Conservation (phyloP, 2,888 invertebrate genomes). For the Darwinula stevensoni region DNA sequence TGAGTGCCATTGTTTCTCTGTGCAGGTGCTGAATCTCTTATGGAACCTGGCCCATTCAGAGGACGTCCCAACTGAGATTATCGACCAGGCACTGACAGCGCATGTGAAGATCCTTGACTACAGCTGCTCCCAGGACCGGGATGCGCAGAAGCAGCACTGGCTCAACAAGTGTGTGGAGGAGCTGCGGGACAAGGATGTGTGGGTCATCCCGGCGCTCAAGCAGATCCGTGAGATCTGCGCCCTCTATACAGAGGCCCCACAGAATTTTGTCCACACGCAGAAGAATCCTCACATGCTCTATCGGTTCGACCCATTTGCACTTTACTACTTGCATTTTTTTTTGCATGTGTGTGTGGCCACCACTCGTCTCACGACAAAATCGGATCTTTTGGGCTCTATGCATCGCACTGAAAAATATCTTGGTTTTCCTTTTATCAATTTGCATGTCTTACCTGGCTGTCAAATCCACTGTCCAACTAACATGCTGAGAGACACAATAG, state of each 20-base stretch:
- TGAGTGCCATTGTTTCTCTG: too few species aligned
- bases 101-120: constrained; percentile 93
- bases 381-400: too few species aligned
- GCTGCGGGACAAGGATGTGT: constrained; percentile 37
- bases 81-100: constrained; percentile 80
- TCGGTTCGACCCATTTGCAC: background rate
- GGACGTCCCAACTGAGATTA: constrained; percentile 83
- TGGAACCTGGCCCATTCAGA: constrained; percentile 92
- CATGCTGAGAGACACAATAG: too few species aligned
- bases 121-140: constrained; percentile 80
- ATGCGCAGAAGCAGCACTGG: constrained; percentile 85
- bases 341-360: too few species aligned
- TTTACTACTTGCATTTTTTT: constrained; percentile 6
- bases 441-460: too few species aligned
- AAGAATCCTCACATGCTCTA: background rate
- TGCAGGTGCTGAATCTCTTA: constrained; percentile 52
- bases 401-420: too few species aligned
- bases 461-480: too few species aligned
- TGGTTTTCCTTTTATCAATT: too few species aligned
- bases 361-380: too few species aligned
- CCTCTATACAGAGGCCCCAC: constrained; percentile 50
- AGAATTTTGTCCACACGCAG: constrained; percentile 3
- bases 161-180: constrained; percentile 88
- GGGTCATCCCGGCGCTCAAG: constrained; percentile 81
- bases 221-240: constrained; percentile 86